A percentile compares a stretch with the other conserved stretches of the same genome.
Evolutionary conservation across 2,888 invertebrate species (phyloP).

Genomic region (Folsomia candida): DNA sequence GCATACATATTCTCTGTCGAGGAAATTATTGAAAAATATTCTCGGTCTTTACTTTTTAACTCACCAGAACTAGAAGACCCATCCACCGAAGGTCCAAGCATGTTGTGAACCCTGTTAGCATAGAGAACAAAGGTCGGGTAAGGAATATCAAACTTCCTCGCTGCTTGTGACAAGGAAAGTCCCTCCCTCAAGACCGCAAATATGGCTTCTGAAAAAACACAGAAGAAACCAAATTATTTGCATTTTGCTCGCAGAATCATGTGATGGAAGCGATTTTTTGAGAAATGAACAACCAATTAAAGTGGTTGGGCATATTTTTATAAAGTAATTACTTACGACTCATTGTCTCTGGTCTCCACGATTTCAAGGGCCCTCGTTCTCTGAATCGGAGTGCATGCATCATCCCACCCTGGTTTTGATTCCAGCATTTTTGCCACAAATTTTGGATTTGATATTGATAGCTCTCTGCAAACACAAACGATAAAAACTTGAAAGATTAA

Average conservation of each 20-base stretch:
- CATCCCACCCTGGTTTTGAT: conserved; percentile 78
- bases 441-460: conserved; percentile 92
- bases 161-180: conserved; percentile 82
- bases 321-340: conserved; percentile 64
- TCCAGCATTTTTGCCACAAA: conserved; percentile 96
- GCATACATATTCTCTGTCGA: no score
- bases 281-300: no score
- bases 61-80: conserved; percentile 65
- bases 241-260: neutral
- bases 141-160: conserved; percentile 89
- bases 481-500: conserved; percentile 17
- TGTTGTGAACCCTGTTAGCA: conserved; percentile 88
- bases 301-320: no score
- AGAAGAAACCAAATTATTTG: neutral
- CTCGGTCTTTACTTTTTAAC: conserved; percentile 1
- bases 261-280: neutral
- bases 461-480: conserved; percentile 71
- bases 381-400: conserved; percentile 88
- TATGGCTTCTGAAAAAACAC: conserved; percentile 65
- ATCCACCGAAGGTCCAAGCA: conserved; percentile 88
- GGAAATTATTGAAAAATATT: neutral
- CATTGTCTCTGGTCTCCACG: conserved; percentile 93
- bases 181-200: conserved; percentile 89
- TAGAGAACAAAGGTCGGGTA: conserved; percentile 91
- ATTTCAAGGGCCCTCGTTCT: conserved; percentile 86